Conservation (phyloP, 2,888 invertebrate species). For the Drosophila sordidapex region DNA sequence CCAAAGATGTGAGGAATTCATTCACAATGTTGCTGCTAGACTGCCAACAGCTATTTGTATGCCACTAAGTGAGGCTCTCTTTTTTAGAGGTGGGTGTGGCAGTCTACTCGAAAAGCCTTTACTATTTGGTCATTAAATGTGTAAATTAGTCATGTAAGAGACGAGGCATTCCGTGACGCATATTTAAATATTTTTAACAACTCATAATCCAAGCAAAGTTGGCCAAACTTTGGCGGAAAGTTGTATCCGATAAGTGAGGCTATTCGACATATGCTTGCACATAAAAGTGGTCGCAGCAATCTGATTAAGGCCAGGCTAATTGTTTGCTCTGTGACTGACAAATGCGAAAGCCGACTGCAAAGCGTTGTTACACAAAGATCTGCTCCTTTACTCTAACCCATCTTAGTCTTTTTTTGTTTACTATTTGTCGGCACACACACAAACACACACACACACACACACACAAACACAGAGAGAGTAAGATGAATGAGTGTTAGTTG, state of each 20-base stretch:
- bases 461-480: slow-evolving; percentile 25
- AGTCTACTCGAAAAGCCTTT: background rate
- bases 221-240: slow-evolving; percentile 3
- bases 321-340: slow-evolving; percentile 60
- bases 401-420: slow-evolving; percentile 11
- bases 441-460: background rate
- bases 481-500: slow-evolving; percentile 72
- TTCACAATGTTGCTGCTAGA: background rate
- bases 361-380: slow-evolving; percentile 22
- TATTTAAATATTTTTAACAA: slow-evolving; percentile 68
- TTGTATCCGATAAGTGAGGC: background rate
- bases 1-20: background rate
- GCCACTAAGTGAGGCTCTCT: background rate
- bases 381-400: slow-evolving; percentile 16
- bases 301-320: slow-evolving; percentile 73
- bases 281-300: slow-evolving; percentile 52
- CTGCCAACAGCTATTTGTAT: background rate
- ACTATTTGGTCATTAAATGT: slow-evolving; percentile 13
- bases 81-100: background rate
- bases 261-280: background rate
- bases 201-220: slow-evolving; percentile 18
- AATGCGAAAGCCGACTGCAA: slow-evolving; percentile 48
- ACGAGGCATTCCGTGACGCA: slow-evolving; percentile 15
- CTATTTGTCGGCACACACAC: slow-evolving; percentile 26
- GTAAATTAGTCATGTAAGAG: background rate